Evolutionary conservation across 2,888 invertebrate species (phyloP).

Genomic region (Sicus ferrugineus): DNA sequence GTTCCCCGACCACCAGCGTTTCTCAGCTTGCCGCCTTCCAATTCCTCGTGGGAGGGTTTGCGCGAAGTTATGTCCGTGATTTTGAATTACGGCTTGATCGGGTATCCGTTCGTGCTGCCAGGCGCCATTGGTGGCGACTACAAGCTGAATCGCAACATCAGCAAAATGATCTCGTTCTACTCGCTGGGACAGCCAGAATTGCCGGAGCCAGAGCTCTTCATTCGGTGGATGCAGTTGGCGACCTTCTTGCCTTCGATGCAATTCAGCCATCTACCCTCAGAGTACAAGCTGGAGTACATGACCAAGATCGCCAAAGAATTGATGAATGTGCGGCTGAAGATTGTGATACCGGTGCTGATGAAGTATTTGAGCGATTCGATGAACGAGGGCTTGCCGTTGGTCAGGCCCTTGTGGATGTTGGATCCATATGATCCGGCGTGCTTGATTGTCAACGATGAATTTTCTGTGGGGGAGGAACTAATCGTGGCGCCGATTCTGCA

Average conservation of each 20-base stretch:
- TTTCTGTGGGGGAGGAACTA: constrained; percentile 87
- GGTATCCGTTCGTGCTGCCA: constrained; percentile 92
- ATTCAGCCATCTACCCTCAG: constrained; percentile 88
- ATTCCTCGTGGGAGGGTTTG: constrained; percentile 88
- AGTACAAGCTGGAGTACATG: constrained; percentile 82
- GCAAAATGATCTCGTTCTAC: constrained; percentile 67
- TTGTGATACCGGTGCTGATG: constrained; percentile 78
- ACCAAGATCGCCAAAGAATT: constrained; percentile 80
- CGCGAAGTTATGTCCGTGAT: constrained; percentile 85
- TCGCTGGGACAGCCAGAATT: constrained; percentile 68
- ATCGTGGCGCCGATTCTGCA: constrained; percentile 88
- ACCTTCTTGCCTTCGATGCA: constrained; percentile 92
- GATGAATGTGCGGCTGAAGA: constrained; percentile 76
- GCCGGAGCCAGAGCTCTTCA: constrained; percentile 83
- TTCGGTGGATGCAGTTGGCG: constrained; percentile 89
- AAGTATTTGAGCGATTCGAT: constrained; percentile 81
- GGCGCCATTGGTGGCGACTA: constrained; percentile 94
- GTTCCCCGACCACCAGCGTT: constrained; percentile 87
- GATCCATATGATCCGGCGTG: constrained; percentile 82
- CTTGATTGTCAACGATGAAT: constrained; percentile 81
- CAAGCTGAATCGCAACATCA: constrained; percentile 67
- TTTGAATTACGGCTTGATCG: constrained; percentile 86
- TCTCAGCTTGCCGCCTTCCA: constrained; percentile 83
- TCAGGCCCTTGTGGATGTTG: constrained; percentile 90
- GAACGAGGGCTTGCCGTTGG: constrained; percentile 82